Evolutionary conservation across 2,113 vertebrate genomes (phyloP), one percentile per base, ranked within the genome.

Genomic region (Onychostoma macrolepis): DNA sequence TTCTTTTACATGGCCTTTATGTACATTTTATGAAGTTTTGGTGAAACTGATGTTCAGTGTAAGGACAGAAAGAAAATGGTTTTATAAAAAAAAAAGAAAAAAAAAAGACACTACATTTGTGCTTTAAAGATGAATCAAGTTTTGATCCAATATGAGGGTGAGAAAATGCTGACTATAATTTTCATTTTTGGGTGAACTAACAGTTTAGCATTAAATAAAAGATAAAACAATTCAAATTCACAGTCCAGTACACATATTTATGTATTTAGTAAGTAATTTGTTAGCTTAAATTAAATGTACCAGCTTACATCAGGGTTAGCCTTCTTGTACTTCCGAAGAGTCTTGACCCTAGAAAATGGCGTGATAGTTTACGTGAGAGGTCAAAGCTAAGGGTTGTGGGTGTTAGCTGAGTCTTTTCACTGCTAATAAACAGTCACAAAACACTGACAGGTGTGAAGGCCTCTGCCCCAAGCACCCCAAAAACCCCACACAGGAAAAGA

Each of bases 391-490:
- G 26, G 48, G 77, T 71, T 65, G 13, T 15, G 58, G 80, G 2
- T 36, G 87, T 90, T 90, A 89, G 90, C 79, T 24, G 36, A 79
- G 26, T 89, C 72, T 24, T 84, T 80, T 87, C 81, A 43, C 45
- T 58, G 33, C 77, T 87, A 84, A 88, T 88, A 87, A 90, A 80
- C 50, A 11, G 67, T 43, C 24, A 80, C 76, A 92, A 93, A 94
- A 80, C 90, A 80, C 86, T 91, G 92, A 90, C 94, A 95, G 93
- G 94, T 95, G 93, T 92, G 92, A 92, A 91, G 45, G 86, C 58
- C 87, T 88, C 71, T 80, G 83, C 87, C 72, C 85, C 13, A 21
- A 84, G 77, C 76, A 80, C 36, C 82, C 80, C 21, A 79, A n/a
- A 89, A 78, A 48, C 56, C 83, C 28, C 4, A 80, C 33, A 56